Base-by-base conservation (phyloP, 1,140 invertebrate species). In the Proales similis region DNA sequence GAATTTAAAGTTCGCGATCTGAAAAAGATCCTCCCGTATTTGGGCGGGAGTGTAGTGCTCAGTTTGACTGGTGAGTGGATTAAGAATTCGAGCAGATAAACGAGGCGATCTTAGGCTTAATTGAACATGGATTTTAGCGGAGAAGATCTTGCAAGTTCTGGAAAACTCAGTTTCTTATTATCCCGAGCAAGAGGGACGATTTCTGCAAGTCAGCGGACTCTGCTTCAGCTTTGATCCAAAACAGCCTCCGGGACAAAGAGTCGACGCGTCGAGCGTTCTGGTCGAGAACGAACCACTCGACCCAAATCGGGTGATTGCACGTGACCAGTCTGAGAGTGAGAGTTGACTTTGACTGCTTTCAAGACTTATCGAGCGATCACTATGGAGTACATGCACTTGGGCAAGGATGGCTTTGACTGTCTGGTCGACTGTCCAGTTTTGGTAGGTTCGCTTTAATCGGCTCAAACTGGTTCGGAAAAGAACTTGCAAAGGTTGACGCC, bases 141-240 rank as follows among this genome's bases (percentile, higher is more conserved):
- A 70, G 71, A 77, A 86, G 87, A 0, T 36, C 14, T 36, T 36
- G 14, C 9, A 36, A 9, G 14, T 36, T 0, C 71, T 92, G 63
- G 88, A 91, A 72, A 92, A 92, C 86, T 86, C 0, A 84, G 83
- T 84, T 30, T 83, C 79, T 3, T 80, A 83, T 67, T 88, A 86
- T 72, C 87, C 87, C 0, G 84, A 83, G 68, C 74, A 87, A 17
- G 86, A 88, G 72, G 86, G 86, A 6, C 73, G 86, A 29, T 89
- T 88, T 73, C 84, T 85, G 1, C 82, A 88, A 63, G 70, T 75
- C 19, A 81, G 86, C 0, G 88, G 88, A 26, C 73, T 90, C 2
- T 82, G 80, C 63, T 92, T 90, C 77, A 85, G 83, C 0, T 91
- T 90, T 76, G 83, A 90, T 77, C 86, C 88, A 0, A 75, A 77